phyloP scores from a whole-genome alignment of 2,888 invertebrate species.

The Conus canariensis region DNA sequence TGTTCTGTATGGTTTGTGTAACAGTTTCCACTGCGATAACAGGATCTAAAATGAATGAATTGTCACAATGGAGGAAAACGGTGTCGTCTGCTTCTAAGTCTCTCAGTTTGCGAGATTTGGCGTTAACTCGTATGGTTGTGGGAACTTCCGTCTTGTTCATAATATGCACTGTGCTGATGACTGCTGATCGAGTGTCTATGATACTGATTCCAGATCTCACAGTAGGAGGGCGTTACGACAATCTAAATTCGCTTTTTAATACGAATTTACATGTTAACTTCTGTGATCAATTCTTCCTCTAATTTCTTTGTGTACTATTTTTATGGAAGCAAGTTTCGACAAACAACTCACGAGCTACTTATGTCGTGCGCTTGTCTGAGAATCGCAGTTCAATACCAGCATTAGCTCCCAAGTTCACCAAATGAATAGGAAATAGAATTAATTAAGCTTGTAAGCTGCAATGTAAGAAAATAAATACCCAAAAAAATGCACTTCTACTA shows the following conservation, averaged over 20 bases:
- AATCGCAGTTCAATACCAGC: no score
- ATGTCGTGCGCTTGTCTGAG: neutral
- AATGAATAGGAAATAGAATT: neutral
- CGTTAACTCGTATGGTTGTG: neutral
- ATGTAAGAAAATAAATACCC: no score
- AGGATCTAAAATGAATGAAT: neutral
- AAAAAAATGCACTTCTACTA: no score
- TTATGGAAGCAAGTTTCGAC: neutral
- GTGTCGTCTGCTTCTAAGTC: slow-evolving; percentile 14
- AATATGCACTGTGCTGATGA: neutral
- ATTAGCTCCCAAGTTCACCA: neutral
- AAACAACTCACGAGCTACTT: neutral
- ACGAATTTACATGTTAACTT: neutral
- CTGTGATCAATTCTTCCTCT: neutral
- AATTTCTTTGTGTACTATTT: neutral
- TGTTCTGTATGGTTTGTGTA: neutral
- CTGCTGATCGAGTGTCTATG: neutral
- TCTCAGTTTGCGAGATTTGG: neutral
- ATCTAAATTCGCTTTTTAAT: neutral
- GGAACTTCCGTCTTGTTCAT: slow-evolving; percentile 28
- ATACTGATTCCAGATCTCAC: neutral
- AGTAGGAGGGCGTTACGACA: neutral
- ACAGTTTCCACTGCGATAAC: neutral
- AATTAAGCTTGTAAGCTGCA: neutral
- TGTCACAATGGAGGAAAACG: neutral